phyloP scores from a whole-genome alignment of 2,797 vertebrate genomes.

The Aplochiton taeniatus region DNA sequence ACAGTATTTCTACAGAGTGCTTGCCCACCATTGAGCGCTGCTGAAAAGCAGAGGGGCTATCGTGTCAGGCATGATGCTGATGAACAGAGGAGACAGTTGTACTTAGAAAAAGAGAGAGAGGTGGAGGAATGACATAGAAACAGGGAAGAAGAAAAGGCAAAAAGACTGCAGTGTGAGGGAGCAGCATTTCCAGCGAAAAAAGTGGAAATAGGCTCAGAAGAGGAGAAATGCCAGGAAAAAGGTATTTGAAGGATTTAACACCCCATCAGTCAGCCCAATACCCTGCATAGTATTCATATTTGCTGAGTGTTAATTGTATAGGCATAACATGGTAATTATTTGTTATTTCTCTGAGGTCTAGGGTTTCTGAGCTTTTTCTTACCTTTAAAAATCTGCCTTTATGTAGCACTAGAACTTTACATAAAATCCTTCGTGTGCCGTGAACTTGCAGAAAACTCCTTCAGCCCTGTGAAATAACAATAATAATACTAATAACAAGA shows the following conservation, averaged over 20 bases:
- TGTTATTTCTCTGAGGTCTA: too few species aligned
- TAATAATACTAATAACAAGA: too few species aligned
- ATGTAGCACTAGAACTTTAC: too few species aligned
- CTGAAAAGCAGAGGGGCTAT: conserved; percentile 23
- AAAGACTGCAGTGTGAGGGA: conserved; percentile 13
- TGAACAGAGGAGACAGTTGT: conserved; percentile 20
- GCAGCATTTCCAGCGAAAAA: conserved; percentile 4
- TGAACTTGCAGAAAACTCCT: too few species aligned
- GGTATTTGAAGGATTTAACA: conserved; percentile 13
- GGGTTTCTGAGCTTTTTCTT: too few species aligned
- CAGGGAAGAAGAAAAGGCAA: conserved; percentile 13
- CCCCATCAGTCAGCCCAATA: conserved; percentile 4
- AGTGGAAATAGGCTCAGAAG: conserved; percentile 13
- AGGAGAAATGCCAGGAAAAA: conserved; percentile 12
- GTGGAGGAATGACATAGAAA: conserved; percentile 4
- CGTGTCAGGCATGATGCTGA: conserved; percentile 16
- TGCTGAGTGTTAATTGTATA: background rate
- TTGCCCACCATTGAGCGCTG: conserved; percentile 10
- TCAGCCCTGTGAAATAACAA: too few species aligned
- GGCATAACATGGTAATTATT: too few species aligned
- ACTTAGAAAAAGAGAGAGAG: conserved; percentile 16
- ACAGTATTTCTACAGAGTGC: too few species aligned
- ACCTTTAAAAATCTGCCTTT: too few species aligned
- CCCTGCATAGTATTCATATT: too few species aligned
- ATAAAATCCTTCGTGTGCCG: too few species aligned